Evolutionary conservation across 35 echinoderm and acorn worm species (phyloP).

Genomic region (Acanthaster planci): DNA sequence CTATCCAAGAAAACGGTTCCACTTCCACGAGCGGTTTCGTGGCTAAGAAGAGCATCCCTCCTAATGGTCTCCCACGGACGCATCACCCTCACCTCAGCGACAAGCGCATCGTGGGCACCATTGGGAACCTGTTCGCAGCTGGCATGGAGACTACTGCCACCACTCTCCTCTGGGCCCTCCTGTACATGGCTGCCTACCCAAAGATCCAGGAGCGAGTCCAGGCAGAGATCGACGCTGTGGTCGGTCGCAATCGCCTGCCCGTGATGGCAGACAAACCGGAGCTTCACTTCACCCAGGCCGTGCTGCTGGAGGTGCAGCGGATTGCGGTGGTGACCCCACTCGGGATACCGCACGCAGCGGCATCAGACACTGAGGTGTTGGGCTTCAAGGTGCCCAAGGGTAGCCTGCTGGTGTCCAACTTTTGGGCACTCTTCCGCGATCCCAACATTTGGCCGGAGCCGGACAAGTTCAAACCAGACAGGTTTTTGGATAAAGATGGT

Average conservation of each 20-base stretch:
- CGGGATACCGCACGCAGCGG: conserved; percentile 67
- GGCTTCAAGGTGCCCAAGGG: conserved; percentile 77
- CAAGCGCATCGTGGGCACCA: conserved; percentile 13
- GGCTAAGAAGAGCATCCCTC: too few species aligned
- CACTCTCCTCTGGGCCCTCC: conserved; percentile 56
- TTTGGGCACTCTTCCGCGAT: conserved; percentile 63
- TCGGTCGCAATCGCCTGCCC: conserved; percentile 54
- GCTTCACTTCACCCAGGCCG: conserved; percentile 44
- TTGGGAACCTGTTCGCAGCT: conserved; percentile 62
- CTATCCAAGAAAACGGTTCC: background rate
- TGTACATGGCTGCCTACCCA: conserved; percentile 61
- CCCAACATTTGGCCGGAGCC: conserved; percentile 67
- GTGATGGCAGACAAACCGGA: background rate
- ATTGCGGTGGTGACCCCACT: conserved; percentile 58
- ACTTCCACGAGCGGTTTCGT: background rate
- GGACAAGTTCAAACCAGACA: conserved; percentile 68
- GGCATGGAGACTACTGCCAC: conserved; percentile 75
- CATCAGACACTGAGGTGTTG: conserved; percentile 51
- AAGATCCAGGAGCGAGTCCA: conserved; percentile 73
- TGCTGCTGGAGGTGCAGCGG: conserved; percentile 40
- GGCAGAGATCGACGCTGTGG: conserved; percentile 72
- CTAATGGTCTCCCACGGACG: too few species aligned
- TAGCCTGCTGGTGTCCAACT: conserved; percentile 62
- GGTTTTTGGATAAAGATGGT: conserved; percentile 70
- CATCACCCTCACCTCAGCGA: conserved; percentile 11